Evolutionary conservation across 2,113 vertebrate genomes (phyloP), one percentile per base, ranked within the genome.

Genomic region (Pheucticus melanocephalus): DNA sequence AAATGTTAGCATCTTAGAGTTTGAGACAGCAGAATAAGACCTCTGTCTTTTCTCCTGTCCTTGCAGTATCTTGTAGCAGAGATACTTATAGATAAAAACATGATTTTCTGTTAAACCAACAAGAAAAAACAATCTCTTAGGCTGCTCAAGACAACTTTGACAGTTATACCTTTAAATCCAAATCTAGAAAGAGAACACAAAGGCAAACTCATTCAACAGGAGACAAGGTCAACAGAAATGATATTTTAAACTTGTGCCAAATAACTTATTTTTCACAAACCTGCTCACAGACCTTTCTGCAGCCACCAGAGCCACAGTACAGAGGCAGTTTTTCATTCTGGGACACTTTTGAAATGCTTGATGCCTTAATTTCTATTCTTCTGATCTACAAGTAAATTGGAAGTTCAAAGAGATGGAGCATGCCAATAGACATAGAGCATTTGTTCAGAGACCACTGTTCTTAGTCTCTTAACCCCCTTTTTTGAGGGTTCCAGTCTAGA

Each of bases 261-360:
- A 35, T 28, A 51, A 76, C 23, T 51, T 51, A 21, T 17, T 90
- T 78, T 83, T 76, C 71, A 56, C 20, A 24, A 33, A 56, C 18
- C 18, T 85, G 39, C 40, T 86, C 51, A 76, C 14, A 83, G 50
- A 54, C 23, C 3, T 71, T 75, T 71, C 80, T 53, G 24, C 44
- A 71, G 21, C 24, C 31, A 63, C 21, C 28, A 33, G 31, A 90
- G 24, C 15, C 17, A 44, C 14, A 12, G 22, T 48, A 71, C 28
- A 80, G 53, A 76, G 79, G 16, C 7, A 64, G 21, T 5, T 63
- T 87, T 87, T 81, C 19, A 48, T 66, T 90, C 35, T 81, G 63
- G 28, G 17, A 13, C 37, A 21, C 15, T 76, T 83, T 56, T 23
- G 27, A 86, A 64, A 24, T 56, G 42, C 31, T 53, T 0, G 0